A percentile compares a stretch with the other conserved stretches of the same genome.
phyloP scores from a whole-genome alignment of 2,113 vertebrate species.

The Willisornis vidua region DNA sequence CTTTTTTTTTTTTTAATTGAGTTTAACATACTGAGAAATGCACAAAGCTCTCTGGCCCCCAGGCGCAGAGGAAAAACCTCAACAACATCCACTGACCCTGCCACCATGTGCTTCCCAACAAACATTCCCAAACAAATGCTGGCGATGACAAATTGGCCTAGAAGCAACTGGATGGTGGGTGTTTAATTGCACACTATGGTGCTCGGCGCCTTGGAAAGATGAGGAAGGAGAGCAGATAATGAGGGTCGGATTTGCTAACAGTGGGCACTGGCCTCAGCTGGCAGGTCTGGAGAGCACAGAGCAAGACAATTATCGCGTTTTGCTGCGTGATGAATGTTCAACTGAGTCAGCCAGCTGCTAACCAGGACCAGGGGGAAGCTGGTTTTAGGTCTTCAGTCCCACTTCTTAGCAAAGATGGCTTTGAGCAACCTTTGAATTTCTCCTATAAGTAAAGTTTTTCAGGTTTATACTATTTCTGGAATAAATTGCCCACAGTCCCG shows the following conservation, averaged over 20 bases:
- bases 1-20: constrained; percentile 43
- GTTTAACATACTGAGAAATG: constrained; percentile 42
- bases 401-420: not conserved
- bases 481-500: not conserved
- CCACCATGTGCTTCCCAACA: constrained; percentile 55
- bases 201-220: not conserved
- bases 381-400: not conserved
- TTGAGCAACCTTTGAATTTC: not conserved
- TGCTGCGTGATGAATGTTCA: not conserved
- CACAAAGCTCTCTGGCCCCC: constrained; percentile 38
- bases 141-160: not conserved
- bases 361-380: not conserved
- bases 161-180: not conserved
- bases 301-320: not conserved
- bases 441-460: not conserved
- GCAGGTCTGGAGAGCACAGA: constrained; percentile 3
- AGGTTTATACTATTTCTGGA: not conserved
- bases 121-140: constrained; percentile 10
- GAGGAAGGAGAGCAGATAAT: not conserved
- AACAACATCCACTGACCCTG: constrained; percentile 35
- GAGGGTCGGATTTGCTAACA: not conserved
- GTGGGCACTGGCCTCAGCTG: not conserved
- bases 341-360: not conserved
- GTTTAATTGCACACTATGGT: not conserved
- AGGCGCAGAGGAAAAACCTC: constrained; percentile 37